Evolutionary conservation across 1,140 invertebrate genomes (phyloP), one percentile per base, ranked within the genome.

Genomic region (Pogonomyrmex barbatus): DNA sequence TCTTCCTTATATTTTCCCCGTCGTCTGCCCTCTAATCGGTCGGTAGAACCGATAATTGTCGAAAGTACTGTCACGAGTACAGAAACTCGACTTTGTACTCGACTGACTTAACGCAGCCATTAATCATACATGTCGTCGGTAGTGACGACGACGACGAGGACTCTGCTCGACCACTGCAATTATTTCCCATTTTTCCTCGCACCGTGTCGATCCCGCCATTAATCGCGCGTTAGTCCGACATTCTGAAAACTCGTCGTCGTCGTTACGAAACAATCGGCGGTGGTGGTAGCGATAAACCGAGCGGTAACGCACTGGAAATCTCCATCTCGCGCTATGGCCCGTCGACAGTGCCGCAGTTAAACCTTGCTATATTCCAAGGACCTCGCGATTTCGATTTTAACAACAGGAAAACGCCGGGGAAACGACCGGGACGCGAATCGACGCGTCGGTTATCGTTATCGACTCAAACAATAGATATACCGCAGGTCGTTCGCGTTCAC

Each of bases 91-190:
- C 76, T 77, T 79, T 33, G 84, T 87, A 60, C 67, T 24, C 45
- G 63, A 54, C 14, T 86, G 85, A 76, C 86, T 90, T 88, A 88
- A 60, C 89, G 86, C 83, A 82, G 70, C 63, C 88, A 87, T 90
- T 90, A 90, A 90, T 90, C 89, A 90, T 83, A 79, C 73, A 52
- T 45, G 88, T 78, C 84, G 79, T 83, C 88, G 71, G 56, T 50
- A 14, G 17, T 2, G 42, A 33, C 45, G 45, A 58, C 50, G 52
- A 70, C 78, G 81, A 71, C 56, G 50, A 75, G 45, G 58, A 76
- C 82, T 50, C 60, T 33, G 42, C 47, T 78, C 82, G 60, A 33
- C 58, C 47, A 12, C 36, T 42, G 76, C 84, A 83, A 83, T 83
- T 83, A 75, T 85, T 62, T 70, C 67, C 33, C 85, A 62, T 86